phyloP scores from a whole-genome alignment of 2,113 vertebrate genomes.

The Thalassarche chlororhynchos region DNA sequence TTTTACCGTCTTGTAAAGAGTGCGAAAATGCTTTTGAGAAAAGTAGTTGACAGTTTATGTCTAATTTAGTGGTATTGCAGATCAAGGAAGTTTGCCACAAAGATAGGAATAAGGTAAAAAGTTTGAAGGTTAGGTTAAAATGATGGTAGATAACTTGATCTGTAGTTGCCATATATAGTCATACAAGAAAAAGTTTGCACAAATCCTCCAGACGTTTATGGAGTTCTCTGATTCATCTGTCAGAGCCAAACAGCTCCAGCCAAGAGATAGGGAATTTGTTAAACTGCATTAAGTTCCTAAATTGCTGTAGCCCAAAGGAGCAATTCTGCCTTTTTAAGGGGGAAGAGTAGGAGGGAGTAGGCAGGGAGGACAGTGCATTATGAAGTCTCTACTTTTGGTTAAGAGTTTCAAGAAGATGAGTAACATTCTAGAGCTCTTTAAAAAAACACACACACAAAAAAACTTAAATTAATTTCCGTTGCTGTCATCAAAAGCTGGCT shows the following conservation, averaged over 20 bases:
- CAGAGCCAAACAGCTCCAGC: slow-evolving; percentile 53
- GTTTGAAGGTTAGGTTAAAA: slow-evolving; percentile 1
- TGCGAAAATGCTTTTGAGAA: neutral
- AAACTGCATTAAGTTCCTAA: slow-evolving; percentile 52
- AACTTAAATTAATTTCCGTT: slow-evolving; percentile 41
- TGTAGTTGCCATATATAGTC: slow-evolving; percentile 76
- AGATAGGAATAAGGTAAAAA: slow-evolving; percentile 26
- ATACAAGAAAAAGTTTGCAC: slow-evolving; percentile 51
- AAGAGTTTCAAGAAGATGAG: slow-evolving; percentile 39
- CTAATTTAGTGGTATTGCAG: neutral
- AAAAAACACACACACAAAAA: neutral
- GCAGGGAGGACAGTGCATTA: neutral
- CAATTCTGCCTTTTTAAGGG: slow-evolving; percentile 28
- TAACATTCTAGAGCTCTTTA: slow-evolving; percentile 16
- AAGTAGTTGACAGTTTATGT: neutral
- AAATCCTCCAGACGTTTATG: slow-evolving; percentile 70
- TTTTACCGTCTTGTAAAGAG: neutral
- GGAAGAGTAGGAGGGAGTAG: slow-evolving; percentile 29
- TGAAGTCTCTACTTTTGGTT: slow-evolving; percentile 27
- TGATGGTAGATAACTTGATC: slow-evolving; percentile 54
- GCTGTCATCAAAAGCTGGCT: slow-evolving; percentile 10
- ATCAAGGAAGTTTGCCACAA: neutral
- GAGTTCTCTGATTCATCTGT: slow-evolving; percentile 71
- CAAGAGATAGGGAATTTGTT: slow-evolving; percentile 70
- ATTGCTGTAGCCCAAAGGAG: slow-evolving; percentile 44